Percentiles rank a stretch among this genome's conserved stretches.
phyloP scores from a whole-genome alignment of 2,888 invertebrate species.

The Epinotia demarniana region DNA sequence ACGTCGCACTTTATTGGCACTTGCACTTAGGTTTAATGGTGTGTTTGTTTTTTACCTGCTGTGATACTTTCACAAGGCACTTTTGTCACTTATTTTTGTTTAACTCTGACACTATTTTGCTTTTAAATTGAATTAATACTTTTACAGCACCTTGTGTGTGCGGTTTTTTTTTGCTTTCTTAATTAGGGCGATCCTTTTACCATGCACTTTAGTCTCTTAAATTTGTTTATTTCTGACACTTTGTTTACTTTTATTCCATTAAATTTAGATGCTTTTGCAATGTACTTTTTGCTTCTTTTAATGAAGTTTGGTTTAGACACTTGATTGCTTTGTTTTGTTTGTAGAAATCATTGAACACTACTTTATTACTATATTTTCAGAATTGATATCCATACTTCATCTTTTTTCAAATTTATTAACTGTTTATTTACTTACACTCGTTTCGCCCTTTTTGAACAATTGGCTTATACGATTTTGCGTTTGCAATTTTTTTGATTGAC shows the following conservation, averaged over 20 bases:
- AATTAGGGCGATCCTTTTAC: neutral
- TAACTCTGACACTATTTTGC: neutral
- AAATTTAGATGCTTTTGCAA: too few relatives aligned
- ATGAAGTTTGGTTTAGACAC: neutral
- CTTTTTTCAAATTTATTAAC: neutral
- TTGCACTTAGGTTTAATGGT: neutral
- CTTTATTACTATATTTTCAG: neutral
- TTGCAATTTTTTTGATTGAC: neutral
- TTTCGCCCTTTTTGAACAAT: neutral
- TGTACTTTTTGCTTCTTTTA: neutral
- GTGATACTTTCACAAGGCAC: constrained; percentile 39
- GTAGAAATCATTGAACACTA: too few relatives aligned
- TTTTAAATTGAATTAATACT: neutral
- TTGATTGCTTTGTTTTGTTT: neutral
- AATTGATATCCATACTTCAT: neutral
- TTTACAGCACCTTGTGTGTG: neutral
- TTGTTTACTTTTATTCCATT: neutral
- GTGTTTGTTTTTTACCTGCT: neutral
- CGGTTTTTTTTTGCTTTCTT: too few relatives aligned
- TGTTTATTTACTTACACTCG: neutral
- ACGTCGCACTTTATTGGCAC: constrained; percentile 12
- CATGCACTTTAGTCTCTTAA: neutral
- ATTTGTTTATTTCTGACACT: neutral
- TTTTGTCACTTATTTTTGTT: neutral
- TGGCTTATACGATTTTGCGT: neutral